A percentile compares a stretch with the other conserved stretches of the same genome.
Evolutionary conservation across 1,140 invertebrate species (phyloP).

Genomic region (Pseudomyrmex flavicornis): DNA sequence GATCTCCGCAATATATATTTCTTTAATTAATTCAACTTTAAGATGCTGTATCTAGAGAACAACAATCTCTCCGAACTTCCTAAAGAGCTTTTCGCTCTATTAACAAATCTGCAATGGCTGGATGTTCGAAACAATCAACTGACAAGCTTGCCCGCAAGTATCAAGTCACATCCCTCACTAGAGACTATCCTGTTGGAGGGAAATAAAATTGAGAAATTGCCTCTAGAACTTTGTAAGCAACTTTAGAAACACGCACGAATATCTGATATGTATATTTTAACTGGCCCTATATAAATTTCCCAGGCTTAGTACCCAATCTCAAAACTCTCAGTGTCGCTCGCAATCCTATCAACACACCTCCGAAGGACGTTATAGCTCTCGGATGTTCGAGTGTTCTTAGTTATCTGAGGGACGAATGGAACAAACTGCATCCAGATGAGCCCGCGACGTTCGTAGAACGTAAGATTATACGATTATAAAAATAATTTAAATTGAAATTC

Average conservation of each 20-base stretch:
- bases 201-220: slow-evolving; percentile 86
- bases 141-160: slow-evolving; percentile 83
- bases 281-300: slow-evolving; percentile 1
- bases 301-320: slow-evolving; percentile 81
- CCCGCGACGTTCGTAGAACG: slow-evolving; percentile 57
- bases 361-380: slow-evolving; percentile 82
- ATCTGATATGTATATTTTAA: slow-evolving; percentile 7
- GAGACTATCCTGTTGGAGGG: slow-evolving; percentile 86
- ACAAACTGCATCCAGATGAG: slow-evolving; percentile 76
- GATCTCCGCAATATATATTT: slow-evolving; percentile 1
- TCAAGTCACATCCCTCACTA: slow-evolving; percentile 85
- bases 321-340: slow-evolving; percentile 85
- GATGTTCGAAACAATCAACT: slow-evolving; percentile 87
- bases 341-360: slow-evolving; percentile 86
- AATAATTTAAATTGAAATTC: no score
- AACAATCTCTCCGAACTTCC: slow-evolving; percentile 85
- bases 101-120: slow-evolving; percentile 85
- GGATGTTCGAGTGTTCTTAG: slow-evolving; percentile 82
- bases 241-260: neutral
- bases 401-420: slow-evolving; percentile 85
- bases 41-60: slow-evolving; percentile 87
- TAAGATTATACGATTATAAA: slow-evolving; percentile 29
- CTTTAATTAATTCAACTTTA: slow-evolving; percentile 10
- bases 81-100: slow-evolving; percentile 84
- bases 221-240: slow-evolving; percentile 85